Percentiles rank a stretch among this genome's conserved stretches.
phyloP scores from a whole-genome alignment of 1,140 invertebrate genomes.

The Antheraea pernyi region DNA sequence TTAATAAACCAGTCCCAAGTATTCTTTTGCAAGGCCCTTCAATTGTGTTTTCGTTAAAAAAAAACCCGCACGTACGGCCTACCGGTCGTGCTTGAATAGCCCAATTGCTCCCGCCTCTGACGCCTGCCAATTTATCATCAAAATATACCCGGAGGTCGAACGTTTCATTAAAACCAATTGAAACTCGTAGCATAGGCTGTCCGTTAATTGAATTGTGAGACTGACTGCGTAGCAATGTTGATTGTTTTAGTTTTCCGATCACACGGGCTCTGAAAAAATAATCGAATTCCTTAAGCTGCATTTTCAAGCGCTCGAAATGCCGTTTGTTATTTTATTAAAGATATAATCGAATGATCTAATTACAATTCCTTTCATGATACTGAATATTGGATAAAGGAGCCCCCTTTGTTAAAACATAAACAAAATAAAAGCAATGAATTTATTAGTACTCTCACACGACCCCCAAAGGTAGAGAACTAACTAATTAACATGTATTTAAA shows the following conservation, averaged over 20 bases:
- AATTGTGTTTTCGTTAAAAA: neutral
- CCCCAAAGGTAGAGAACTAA: no score
- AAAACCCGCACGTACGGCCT: neutral
- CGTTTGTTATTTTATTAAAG: no score
- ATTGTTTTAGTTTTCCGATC: conserved; percentile 27
- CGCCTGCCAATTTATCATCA: conserved; percentile 5
- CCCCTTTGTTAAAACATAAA: no score
- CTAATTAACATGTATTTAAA: no score
- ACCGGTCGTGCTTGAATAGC: neutral
- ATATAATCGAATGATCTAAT: no score
- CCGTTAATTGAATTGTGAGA: conserved; percentile 22
- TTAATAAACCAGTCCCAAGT: neutral
- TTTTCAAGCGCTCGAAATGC: neutral
- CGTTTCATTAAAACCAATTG: conserved; percentile 20
- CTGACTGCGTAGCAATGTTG: conserved; percentile 13
- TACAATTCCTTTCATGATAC: no score
- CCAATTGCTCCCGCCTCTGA: neutral
- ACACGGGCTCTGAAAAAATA: conserved; percentile 8
- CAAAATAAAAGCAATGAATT: no score
- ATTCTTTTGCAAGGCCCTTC: neutral
- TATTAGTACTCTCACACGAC: no score
- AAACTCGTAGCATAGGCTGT: conserved; percentile 19
- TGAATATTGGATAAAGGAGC: no score
- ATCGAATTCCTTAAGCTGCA: conserved; percentile 1
- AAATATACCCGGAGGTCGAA: conserved; percentile 8